phyloP scores from a whole-genome alignment of 2,797 vertebrate species.

The Xenentodon cancila region DNA sequence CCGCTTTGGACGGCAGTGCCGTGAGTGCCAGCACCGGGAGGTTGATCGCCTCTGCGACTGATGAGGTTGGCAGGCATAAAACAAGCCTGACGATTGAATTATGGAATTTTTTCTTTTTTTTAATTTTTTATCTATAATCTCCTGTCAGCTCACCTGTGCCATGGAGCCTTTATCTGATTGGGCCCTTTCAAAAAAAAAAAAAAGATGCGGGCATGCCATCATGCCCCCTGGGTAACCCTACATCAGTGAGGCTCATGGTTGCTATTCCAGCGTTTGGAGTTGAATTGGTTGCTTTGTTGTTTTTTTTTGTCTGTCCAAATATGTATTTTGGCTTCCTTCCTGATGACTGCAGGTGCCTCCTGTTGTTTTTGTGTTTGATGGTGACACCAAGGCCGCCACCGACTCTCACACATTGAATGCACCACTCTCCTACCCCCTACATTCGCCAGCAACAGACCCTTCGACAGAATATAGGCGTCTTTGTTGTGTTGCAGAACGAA shows the following conservation, averaged over 20 bases:
- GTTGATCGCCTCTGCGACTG: constrained; percentile 43
- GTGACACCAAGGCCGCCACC: constrained; percentile 3
- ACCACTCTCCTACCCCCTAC: not conserved
- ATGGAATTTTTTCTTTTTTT: constrained; percentile 40
- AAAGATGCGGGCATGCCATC: constrained; percentile 26
- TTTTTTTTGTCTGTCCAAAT: constrained; percentile 11
- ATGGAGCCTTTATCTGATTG: constrained; percentile 34
- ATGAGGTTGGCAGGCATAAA: constrained; percentile 55
- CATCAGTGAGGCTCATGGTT: constrained; percentile 7
- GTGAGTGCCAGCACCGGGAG: constrained; percentile 28
- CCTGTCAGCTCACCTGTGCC: not conserved
- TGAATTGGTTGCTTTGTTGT: constrained; percentile 5
- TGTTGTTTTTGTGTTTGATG: constrained; percentile 29
- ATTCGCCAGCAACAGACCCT: constrained; percentile 16
- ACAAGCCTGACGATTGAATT: constrained; percentile 45
- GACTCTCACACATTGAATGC: constrained; percentile 3
- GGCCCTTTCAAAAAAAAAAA: constrained; percentile 22
- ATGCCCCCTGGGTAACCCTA: constrained; percentile 24
- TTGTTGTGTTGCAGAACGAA: constrained; percentile 35
- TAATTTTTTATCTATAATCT: constrained; percentile 28
- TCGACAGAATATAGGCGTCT: constrained; percentile 9
- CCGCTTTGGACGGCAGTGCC: constrained; percentile 33
- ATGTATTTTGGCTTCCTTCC: constrained; percentile 25
- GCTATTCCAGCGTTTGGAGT: not conserved
- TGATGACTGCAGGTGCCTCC: constrained; percentile 21